Conservation (phyloP, 2,888 invertebrate species). For the Cheilosia urbana region DNA sequence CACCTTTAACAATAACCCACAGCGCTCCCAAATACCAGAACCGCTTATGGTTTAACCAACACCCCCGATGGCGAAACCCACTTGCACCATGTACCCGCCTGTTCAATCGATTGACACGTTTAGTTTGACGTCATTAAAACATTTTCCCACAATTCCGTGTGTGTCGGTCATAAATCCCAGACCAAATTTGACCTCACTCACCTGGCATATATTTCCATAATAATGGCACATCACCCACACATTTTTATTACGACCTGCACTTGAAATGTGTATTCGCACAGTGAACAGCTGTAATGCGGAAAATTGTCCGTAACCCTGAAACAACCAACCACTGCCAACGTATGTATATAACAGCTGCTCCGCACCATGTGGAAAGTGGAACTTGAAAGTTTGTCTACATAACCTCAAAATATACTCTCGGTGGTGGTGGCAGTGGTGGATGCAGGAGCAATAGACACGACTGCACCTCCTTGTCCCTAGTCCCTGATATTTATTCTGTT, state of each 20-base stretch:
- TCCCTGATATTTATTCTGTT: too few species aligned
- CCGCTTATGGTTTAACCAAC: too few species aligned
- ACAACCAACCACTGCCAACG: conserved; percentile 6
- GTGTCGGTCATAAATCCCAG: conserved; percentile 42
- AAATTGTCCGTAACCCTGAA: conserved; percentile 43
- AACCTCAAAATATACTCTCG: conserved; percentile 8
- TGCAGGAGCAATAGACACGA: too few species aligned
- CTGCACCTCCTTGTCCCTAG: too few species aligned
- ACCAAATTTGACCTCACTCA: conserved; percentile 34
- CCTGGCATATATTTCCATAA: conserved; percentile 45
- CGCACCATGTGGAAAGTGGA: conserved; percentile 28
- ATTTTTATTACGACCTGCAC: conserved; percentile 24
- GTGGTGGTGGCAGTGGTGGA: too few species aligned
- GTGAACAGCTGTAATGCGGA: conserved; percentile 21
- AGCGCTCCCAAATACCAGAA: too few species aligned
- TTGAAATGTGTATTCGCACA: conserved; percentile 40
- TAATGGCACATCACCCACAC: neutral
- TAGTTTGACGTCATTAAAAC: conserved; percentile 46
- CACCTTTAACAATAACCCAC: too few species aligned
- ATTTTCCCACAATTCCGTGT: conserved; percentile 29
- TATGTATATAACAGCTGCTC: conserved; percentile 15
- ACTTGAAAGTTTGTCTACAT: conserved; percentile 32
- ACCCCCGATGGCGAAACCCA: too few species aligned
- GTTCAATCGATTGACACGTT: neutral
- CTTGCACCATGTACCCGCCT: neutral